These are phyloP conservation scores for Lophura swinhoii DNA, from an alignment of 2,797 vertebrate genomes.

Conservation along the genomic window DNA sequence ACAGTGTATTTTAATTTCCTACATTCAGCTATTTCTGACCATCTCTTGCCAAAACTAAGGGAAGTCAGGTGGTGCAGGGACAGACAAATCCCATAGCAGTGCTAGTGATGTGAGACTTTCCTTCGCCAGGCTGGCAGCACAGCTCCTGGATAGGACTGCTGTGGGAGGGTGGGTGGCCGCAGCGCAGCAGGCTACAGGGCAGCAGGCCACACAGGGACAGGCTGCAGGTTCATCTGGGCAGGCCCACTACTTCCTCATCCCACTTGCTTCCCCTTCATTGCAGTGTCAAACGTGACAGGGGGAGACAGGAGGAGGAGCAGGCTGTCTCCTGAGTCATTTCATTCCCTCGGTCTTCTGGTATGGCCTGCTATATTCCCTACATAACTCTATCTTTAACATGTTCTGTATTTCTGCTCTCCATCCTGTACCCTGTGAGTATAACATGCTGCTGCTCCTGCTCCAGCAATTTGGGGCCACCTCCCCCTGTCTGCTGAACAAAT, in stretches of 20 bases:
- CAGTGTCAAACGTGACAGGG: background rate
- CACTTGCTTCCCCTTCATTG: background rate
- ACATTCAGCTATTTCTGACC: background rate
- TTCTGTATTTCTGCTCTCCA: background rate
- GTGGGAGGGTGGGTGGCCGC: background rate
- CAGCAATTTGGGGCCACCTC: background rate
- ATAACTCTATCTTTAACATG: background rate
- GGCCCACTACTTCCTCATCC: background rate
- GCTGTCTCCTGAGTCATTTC: background rate
- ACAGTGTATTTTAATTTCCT: background rate
- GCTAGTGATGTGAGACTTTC: background rate
- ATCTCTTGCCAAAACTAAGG: background rate
- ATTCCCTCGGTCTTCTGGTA: background rate
- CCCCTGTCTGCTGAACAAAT: background rate
- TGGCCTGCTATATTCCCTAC: background rate
- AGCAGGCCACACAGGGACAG: rapidly evolving
- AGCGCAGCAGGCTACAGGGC: rapidly evolving
- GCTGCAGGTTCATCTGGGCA: background rate
- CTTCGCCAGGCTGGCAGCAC: background rate
- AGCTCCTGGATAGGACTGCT: background rate
- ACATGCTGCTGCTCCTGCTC: background rate
- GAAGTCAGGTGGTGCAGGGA: background rate
- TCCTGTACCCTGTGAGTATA: background rate
- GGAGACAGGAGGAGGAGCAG: background rate
- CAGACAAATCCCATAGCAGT: background rate